Percentiles rank a stretch among this genome's conserved stretches.
phyloP scores from a whole-genome alignment of 1,140 invertebrate genomes.

The Epicauta chinensis region DNA sequence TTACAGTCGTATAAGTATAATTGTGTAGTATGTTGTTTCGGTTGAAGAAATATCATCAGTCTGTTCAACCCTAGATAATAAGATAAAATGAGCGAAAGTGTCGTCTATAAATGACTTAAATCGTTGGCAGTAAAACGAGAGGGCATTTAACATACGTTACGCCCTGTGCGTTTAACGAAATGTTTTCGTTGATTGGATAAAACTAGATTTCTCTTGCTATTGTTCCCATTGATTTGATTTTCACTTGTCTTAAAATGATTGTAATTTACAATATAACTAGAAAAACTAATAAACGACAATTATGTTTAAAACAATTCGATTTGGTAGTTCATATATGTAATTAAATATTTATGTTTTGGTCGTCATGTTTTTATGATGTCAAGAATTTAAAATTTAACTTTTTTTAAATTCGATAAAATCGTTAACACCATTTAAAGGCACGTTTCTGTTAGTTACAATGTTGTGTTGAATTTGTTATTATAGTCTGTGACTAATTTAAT shows the following conservation, averaged over 20 bases:
- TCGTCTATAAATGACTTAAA: constrained; percentile 23
- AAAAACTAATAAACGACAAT: no score
- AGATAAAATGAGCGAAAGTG: constrained; percentile 17
- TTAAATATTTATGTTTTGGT: no score
- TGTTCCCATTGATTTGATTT: neutral
- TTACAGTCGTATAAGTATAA: no score
- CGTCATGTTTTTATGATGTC: no score
- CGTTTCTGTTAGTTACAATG: constrained; percentile 5
- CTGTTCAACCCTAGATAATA: constrained; percentile 15
- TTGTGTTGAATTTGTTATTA: constrained; percentile 12
- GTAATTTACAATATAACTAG: no score
- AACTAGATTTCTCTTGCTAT: constrained; percentile 20
- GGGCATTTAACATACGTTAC: constrained; percentile 25
- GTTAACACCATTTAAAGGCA: constrained; percentile 9
- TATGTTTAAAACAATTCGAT: no score
- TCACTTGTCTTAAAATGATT: no score
- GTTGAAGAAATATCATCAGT: constrained; percentile 8
- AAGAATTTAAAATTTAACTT: no score
- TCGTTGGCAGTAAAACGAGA: constrained; percentile 21
- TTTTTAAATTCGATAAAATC: no score
- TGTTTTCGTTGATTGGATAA: constrained; percentile 23
- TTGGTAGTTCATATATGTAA: no score
- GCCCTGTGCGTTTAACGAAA: constrained; percentile 22
- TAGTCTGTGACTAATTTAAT: constrained; percentile 13
- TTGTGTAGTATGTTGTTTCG: constrained; percentile 2